These are phyloP conservation scores for Molanna angustata DNA, from an alignment of 2,888 invertebrate genomes.

Conservation along the genomic window DNA sequence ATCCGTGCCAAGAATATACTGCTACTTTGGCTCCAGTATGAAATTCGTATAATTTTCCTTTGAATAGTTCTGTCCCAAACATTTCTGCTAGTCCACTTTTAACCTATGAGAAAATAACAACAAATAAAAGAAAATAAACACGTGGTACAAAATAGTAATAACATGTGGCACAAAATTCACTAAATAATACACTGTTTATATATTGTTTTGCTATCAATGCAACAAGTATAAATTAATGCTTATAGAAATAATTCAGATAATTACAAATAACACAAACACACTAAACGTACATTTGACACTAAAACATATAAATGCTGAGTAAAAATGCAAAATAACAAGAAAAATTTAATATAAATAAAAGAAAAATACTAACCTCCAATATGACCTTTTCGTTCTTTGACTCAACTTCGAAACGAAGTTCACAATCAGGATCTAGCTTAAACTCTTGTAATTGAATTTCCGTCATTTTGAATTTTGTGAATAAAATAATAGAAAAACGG, in stretches of 20 bases:
- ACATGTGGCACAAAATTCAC: too few species aligned
- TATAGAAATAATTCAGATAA: too few species aligned
- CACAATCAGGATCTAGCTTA: constrained; percentile 82
- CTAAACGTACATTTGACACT: too few species aligned
- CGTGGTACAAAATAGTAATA: too few species aligned
- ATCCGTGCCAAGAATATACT: constrained; percentile 95
- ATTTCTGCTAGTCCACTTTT: constrained; percentile 91
- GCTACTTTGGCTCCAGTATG: constrained; percentile 90
- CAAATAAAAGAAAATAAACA: too few species aligned
- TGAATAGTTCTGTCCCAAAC: constrained; percentile 94
- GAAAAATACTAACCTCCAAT: constrained; percentile 58
- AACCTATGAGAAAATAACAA: constrained; percentile 68
- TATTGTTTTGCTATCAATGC: too few species aligned
- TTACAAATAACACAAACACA: too few species aligned
- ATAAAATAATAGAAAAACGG: too few species aligned
- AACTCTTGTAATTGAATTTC: constrained; percentile 64
- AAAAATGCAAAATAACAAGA: neutral
- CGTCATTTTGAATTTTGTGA: too few species aligned
- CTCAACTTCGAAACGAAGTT: constrained; percentile 94
- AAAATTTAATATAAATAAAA: too few species aligned
- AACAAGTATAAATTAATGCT: too few species aligned
- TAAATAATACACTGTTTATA: too few species aligned
- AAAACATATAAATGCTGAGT: neutral
- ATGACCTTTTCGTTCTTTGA: constrained; percentile 79
- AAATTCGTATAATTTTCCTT: constrained; percentile 89